A percentile compares a stretch with the other conserved stretches of the same genome.
Evolutionary conservation across 2,888 invertebrate species (phyloP).

Genomic region (Archips crataeganus): DNA sequence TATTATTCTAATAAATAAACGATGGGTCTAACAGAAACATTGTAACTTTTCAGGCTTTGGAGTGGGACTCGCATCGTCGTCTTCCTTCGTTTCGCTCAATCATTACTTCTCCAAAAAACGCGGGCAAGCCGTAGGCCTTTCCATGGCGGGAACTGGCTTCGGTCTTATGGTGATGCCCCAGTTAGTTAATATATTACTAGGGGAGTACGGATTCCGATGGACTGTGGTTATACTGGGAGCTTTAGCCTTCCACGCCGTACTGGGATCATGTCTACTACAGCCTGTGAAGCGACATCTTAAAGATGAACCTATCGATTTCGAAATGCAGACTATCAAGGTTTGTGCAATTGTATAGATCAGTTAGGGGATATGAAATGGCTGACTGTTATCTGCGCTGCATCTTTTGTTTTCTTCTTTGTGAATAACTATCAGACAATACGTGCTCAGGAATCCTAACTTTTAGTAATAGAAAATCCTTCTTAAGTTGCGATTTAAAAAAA

Average conservation of each 20-base stretch:
- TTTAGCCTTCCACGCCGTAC: conserved; percentile 88
- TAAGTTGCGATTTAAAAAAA: neutral
- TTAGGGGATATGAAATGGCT: neutral
- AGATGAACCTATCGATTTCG: conserved; percentile 84
- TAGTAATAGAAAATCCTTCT: neutral
- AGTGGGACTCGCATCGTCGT: conserved; percentile 91
- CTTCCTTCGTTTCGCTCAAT: conserved; percentile 92
- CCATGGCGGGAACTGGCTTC: conserved; percentile 92
- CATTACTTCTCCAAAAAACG: conserved; percentile 91
- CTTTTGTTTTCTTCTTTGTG: neutral
- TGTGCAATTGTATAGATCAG: conserved; percentile 31
- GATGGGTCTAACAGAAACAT: neutral
- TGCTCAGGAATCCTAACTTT: neutral
- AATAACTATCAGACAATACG: too few relatives aligned
- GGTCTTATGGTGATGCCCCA: conserved; percentile 93
- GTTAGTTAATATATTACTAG: conserved; percentile 88
- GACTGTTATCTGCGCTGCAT: neutral
- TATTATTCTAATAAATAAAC: neutral
- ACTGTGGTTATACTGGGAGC: conserved; percentile 89
- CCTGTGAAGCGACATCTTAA: conserved; percentile 90
- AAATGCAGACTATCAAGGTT: conserved; percentile 81
- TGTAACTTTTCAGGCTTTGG: conserved; percentile 87
- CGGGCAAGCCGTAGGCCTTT: conserved; percentile 92
- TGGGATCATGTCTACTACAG: conserved; percentile 89
- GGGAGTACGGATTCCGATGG: conserved; percentile 88